Evolutionary conservation across 35 echinoderm and acorn worm species (phyloP), one percentile per base, ranked within the genome.

Genomic region (Lytechinus variegatus): DNA sequence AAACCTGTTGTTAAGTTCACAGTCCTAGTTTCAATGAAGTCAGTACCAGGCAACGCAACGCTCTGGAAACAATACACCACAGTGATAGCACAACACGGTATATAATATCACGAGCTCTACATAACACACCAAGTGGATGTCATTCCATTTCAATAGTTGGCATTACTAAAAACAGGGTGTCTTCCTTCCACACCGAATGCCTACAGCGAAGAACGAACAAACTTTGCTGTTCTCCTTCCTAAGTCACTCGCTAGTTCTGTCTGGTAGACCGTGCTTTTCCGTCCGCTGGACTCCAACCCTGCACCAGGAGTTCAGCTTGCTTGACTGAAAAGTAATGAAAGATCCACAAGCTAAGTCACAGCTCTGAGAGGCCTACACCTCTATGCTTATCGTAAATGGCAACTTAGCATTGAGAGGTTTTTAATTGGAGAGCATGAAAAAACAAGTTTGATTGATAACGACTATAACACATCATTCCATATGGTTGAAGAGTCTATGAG

Each of bases 131-230:
- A 90, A 90, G 88, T 90, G 88, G 88, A 44, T 54, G 88, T 90
- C 88, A 90, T 90, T 90, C 88, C 88, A 5, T 52, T 52, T 19
- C 88, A 90, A 90, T 90, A 13, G 28, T 90, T 90, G 28, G 88
- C 88, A 90, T 90, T 90, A 90, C 88, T 90, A 90, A 28, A 90
- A 90, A 90, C 88, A 90, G n/a, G 13, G 88, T 90, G 52, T 90
- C 88, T 90, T 90, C 88, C 88, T 90, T 90, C 88, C 88, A 52
- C 29, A 54, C 88, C 29, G 88, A 44, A 44, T 90, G 88, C 88
- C 88, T 90, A 90, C 88, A 90, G 88, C 88, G 88, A 90, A 44
- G 88, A 90, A 4, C 88, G 88, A 90, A 54, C 88, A 54, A 54
- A 51, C 61, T 71, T 44, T 21, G 61, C 61, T 79, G 21, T 79